Base-by-base conservation (phyloP, 1,140 invertebrate species). In the Scaptodrosophila lebanonensis region DNA sequence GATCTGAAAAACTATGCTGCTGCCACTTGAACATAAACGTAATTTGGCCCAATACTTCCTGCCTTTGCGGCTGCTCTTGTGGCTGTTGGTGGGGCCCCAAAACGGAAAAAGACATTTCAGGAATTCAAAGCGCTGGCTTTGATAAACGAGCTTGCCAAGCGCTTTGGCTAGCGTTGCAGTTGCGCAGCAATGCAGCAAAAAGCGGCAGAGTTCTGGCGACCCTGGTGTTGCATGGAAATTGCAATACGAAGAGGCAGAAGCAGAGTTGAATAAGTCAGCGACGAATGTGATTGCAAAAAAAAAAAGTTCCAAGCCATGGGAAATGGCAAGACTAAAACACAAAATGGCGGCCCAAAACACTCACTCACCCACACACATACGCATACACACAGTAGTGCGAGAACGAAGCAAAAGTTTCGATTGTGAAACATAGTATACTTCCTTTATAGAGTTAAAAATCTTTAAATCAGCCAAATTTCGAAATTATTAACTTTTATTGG, bases 121-220 rank as follows among this genome's bases (percentile, higher is more conserved):
- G 79, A 77, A 73, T 68, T 77, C 73, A 77, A 73, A 77, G 73
- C 73, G 73, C 44, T 66, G 68, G 73, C 73, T 77, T 77, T 77
- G 73, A 77, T 77, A 77, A 77, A 77, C 73, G 73, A 77, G 25
- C 60, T 48, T 61, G 57, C 45, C 50, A 42, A 17, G 66, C 50
- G 49, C 50, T 54, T 39, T 51, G 49, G 40, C 62, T 52, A 33
- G 54, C 45, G 32, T 11, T 16, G 16, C 43, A 42, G 29, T 29
- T 27, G 27, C 36, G 38, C 56, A 43, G 43, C 18, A 11, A 18
- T 33, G 44, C 6, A 33, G 29, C 22, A 25, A 25, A 25, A 25
- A 25, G 22, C 22, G 8, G n/a, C 22, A 25, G 3, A 13, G 12
- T 29, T 2, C n/a, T 22, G 33, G 22, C 29, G 30, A 35, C 17